Base-by-base conservation (phyloP, 2,797 vertebrate species). In the Semotilus atromaculatus region DNA sequence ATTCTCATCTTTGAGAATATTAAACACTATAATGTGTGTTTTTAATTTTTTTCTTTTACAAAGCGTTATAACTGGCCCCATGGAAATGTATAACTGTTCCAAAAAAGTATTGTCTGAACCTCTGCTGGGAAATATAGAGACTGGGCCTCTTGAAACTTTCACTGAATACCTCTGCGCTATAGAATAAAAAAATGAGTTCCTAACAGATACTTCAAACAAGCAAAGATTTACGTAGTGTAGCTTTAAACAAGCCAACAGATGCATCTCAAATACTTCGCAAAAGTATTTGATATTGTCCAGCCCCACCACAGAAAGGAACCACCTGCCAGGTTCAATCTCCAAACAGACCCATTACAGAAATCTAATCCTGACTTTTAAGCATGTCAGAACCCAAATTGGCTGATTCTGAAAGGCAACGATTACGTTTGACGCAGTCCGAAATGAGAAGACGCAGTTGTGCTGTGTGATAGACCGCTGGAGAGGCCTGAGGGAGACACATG, bases 401-500 rank as follows among this genome's bases (percentile, higher is more conserved):
- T 53, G 16, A 76, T 40, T 83, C n/a, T 68, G 45, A 86, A 71
- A 34, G 16, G 36, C 26, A 48, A 19, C 13, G 9, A 62, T 68
- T 70, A 68, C 19, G 45, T 43, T 81, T 70, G 84, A 81, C 2
- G 5, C 34, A 51, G 60, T 80, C 71, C 82, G 48, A 31, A 45
- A 55, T 8, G 68, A 73, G 60, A 66, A 76, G 68, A 84, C 7
- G 3, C 36, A 40, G 43, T 67, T 81, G 58, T 29, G 73, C 68
- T 34, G 29, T 78, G 45, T 45, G 79, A 83, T 4, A 29, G 64
- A 75, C 70, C 74, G 7, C 84, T 60, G 40, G 80, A 68, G 75
- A 58, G 29, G 68, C 72, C 77, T 86, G 76, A 58, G 58, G 72
- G 72, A 58, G 86, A 90, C 83, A 90, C 87, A 73, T 87, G 89